Evolutionary conservation across 2,888 invertebrate species (phyloP), one percentile per base, ranked within the genome.

Genomic region (Mesodorylaimus sp.): DNA sequence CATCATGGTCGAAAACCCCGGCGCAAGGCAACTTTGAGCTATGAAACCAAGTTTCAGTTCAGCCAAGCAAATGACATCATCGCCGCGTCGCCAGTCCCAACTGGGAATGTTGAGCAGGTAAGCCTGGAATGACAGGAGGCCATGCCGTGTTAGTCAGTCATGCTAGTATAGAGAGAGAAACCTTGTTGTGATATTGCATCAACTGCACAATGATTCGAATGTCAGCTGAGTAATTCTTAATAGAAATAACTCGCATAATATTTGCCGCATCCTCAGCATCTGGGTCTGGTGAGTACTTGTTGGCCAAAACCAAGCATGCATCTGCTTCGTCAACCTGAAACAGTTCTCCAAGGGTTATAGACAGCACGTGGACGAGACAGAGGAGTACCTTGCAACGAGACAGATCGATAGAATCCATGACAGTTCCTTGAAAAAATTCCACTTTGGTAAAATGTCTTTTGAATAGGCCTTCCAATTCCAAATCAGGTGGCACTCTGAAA

Each of bases 361-460:
- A 32, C 16, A 13, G 32, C 32, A 32, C 16, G 32, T 13, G 10
- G 32, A 32, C 10, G 16, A 32, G 10, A 32, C 10, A 32, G 32
- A 16, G 13, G 7, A 7, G 5, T 56, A 71, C 71, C 86, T 95
- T 95, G 71, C 97, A 95, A 79, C 97, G 80, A 74, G 93, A 89
- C 65, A 99, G 83, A 77, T 99, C 97, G 76, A 95, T 91, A 71
- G 95, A 91, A 77, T 95, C 97, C 97, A 99, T 99, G 74, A 97
- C 97, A 76, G 93, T 91, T 74, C 97, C 97, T 79, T 95, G 95
- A 81, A 97, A 97, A 81, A 97, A 99, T 78, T 93, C 89, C 77
- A 93, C 97, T 73, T 95, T 97, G 68, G 97, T 99, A 79, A 97
- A 99, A 79, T 99, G 97, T 74, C 97, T 81, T 79, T 99, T 99